Percentiles rank a stretch among this genome's conserved stretches.
These are phyloP conservation scores for Chroicocephalus ridibundus DNA, from an alignment of 2,113 vertebrate species.

Conservation along the genomic window DNA sequence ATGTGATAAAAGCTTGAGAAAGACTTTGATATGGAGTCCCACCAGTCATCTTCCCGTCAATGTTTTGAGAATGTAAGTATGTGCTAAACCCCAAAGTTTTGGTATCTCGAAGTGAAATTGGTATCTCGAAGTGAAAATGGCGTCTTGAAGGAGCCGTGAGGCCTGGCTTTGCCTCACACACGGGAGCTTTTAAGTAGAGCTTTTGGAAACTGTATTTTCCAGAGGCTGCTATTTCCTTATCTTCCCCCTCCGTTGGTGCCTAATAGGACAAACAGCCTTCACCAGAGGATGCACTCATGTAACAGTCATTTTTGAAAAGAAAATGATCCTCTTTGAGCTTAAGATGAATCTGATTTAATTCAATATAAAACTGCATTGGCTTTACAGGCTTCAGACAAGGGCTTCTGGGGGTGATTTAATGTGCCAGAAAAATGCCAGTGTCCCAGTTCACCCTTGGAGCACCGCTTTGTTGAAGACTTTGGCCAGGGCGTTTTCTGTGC, in stretches of 20 bases:
- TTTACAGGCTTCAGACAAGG: neutral
- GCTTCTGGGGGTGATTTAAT: neutral
- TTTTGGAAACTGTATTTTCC: neutral
- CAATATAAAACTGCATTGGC: neutral
- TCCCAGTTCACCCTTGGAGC: neutral
- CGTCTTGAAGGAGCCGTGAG: neutral
- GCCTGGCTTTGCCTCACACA: neutral
- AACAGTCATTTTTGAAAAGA: neutral
- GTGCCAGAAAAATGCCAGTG: neutral
- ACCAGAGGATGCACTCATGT: neutral
- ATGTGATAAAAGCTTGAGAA: constrained; percentile 41
- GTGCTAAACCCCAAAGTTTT: neutral
- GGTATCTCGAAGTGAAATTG: neutral
- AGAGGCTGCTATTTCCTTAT: neutral
- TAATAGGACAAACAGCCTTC: neutral
- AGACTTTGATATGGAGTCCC: neutral
- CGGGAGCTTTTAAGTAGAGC: neutral
- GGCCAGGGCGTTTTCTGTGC: neutral
- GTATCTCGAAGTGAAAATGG: neutral
- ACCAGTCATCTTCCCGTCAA: neutral
- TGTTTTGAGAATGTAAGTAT: neutral
- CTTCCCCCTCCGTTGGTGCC: neutral
- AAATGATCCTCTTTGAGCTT: neutral
- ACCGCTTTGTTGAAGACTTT: neutral
- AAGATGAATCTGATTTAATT: neutral